Percentiles rank a stretch among this genome's conserved stretches.
These are phyloP conservation scores for Gobio gobio DNA, from an alignment of 2,113 vertebrate species.

Conservation along the genomic window DNA sequence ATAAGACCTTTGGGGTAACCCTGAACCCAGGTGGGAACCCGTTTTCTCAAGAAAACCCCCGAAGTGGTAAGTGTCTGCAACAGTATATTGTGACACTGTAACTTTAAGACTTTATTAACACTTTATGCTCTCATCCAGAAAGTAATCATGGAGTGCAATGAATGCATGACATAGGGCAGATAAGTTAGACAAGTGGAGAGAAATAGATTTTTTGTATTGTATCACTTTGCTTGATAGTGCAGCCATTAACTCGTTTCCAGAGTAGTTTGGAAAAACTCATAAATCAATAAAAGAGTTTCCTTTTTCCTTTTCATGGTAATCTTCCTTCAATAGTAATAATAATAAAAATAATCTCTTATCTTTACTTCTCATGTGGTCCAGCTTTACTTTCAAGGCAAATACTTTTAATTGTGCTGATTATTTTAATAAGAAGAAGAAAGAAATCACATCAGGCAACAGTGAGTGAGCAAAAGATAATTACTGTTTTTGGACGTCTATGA, in stretches of 20 bases:
- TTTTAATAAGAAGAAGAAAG: neutral
- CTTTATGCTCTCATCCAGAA: neutral
- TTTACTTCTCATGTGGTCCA: neutral
- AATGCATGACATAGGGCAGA: neutral
- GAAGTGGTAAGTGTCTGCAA: conserved; percentile 76
- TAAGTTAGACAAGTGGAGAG: conserved; percentile 35
- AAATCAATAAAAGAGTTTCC: neutral
- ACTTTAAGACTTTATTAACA: neutral
- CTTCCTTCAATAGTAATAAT: neutral
- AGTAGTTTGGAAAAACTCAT: neutral
- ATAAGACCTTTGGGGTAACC: conserved; percentile 82
- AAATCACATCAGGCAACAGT: neutral
- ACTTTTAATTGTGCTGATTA: neutral
- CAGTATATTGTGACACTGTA: neutral
- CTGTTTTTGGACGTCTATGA: neutral
- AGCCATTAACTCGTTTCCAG: neutral
- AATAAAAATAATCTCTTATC: neutral
- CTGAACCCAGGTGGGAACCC: conserved; percentile 88
- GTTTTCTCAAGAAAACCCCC: conserved; percentile 80
- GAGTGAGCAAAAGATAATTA: neutral
- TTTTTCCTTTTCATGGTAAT: neutral
- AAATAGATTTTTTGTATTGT: neutral
- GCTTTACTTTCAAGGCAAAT: neutral
- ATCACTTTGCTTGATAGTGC: neutral
- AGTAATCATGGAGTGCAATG: conserved; percentile 6